phyloP scores from a whole-genome alignment of 2,113 vertebrate species.

The Mesitornis unicolor region DNA sequence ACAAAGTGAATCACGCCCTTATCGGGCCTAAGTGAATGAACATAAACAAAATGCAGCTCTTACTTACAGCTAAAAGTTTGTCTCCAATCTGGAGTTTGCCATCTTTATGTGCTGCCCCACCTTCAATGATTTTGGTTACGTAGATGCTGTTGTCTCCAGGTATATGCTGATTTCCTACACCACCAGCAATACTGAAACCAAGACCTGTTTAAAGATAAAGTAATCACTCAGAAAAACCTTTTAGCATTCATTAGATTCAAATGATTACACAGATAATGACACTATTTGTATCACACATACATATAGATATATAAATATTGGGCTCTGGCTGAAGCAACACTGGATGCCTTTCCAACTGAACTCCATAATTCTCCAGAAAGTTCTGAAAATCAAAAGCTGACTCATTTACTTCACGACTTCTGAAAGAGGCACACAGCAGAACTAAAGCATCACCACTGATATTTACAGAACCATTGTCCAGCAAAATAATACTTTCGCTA shows the following conservation, averaged over 20 bases:
- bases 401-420: not conserved
- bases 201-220: constrained; percentile 81
- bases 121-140: constrained; percentile 97
- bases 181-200: constrained; percentile 97
- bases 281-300: not conserved
- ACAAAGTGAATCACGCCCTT: not conserved
- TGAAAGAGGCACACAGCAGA: not conserved
- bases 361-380: not conserved
- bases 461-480: not conserved
- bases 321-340: not conserved
- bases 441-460: not conserved
- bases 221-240: not conserved
- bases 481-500: not conserved
- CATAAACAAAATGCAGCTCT: not conserved
- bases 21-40: not conserved
- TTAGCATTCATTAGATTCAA: not conserved
- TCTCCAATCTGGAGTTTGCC: constrained; percentile 96
- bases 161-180: constrained; percentile 98
- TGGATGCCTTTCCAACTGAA: not conserved
- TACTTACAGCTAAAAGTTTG: constrained; percentile 93
- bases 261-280: not conserved
- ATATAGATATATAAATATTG: not conserved
- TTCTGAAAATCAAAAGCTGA: not conserved
- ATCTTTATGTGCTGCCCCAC: constrained; percentile 95
- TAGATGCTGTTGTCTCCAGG: constrained; percentile 99